Evolutionary conservation across 2,888 invertebrate genomes (phyloP).

Genomic region (Ichneumoninae sp.): DNA sequence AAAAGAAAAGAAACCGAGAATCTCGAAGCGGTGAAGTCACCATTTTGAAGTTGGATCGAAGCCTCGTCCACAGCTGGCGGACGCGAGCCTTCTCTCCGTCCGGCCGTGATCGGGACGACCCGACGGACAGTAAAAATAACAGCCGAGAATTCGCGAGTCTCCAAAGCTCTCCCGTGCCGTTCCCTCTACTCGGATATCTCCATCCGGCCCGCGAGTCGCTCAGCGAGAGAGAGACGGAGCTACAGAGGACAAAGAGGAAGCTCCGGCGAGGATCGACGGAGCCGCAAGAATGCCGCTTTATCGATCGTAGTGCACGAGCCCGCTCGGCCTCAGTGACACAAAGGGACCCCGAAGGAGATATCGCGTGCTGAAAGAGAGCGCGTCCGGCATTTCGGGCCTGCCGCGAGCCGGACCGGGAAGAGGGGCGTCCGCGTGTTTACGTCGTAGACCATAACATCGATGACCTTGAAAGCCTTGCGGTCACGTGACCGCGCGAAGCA

Average conservation of each 20-base stretch:
- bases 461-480: slow-evolving; percentile 81
- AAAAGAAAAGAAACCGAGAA: slow-evolving; percentile 13
- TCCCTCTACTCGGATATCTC: not conserved
- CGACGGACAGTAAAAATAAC: not conserved
- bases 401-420: not conserved
- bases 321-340: slow-evolving; percentile 25
- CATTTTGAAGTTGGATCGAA: slow-evolving; percentile 39
- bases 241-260: slow-evolving; percentile 10
- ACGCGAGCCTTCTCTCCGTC: not conserved
- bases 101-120: not conserved
- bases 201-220: not conserved
- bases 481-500: slow-evolving; percentile 76
- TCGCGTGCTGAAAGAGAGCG: not conserved
- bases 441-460: slow-evolving; percentile 81
- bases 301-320: slow-evolving; percentile 10
- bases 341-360: not conserved
- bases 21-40: slow-evolving; percentile 40
- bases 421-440: slow-evolving; percentile 74
- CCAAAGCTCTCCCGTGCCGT: not conserved
- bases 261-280: not conserved
- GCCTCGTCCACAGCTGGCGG: slow-evolving; percentile 44
- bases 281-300: slow-evolving; percentile 10
- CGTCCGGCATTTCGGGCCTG: slow-evolving; percentile 31
- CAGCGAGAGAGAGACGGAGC: not conserved
- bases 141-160: not conserved